Evolutionary conservation across 2,113 vertebrate species (phyloP), one percentile per base, ranked within the genome.

Genomic region (Cacatua alba): DNA sequence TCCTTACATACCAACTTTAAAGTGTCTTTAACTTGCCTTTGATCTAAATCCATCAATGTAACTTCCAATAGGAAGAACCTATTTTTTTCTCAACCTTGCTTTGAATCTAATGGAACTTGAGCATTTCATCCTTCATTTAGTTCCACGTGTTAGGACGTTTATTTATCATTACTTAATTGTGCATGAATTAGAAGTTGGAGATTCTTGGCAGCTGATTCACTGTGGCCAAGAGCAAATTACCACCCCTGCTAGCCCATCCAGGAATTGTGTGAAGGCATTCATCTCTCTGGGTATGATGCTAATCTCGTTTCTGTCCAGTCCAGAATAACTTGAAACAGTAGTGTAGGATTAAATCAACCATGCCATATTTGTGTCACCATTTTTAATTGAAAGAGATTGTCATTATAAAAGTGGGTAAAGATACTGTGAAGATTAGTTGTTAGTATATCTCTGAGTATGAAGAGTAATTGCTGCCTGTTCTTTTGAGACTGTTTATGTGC

Each of bases 131-230:
- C 60, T 92, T 90, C 17, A 2, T 81, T 92, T 81, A 43, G n/a
- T 52, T 92, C 77, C 24, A 15, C 44, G n/a, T 74, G 31, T 94
- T 77, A 59, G 44, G 41, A 75, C n/a, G 10, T 72, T 89, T 88
- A 82, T 93, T 91, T 91, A 35, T 78, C 10, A 2, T 82, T n/a
- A 82, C 60, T 90, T 95, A 68, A 87, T 70, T 92, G 63, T 77
- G 70, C 51, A 25, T 88, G 60, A 88, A 86, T 74, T 51, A 51
- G 37, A 78, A 80, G 35, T 70, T 26, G 19, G 55, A 65, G 26
- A 39, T 68, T 87, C 59, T 90, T 93, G 92, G 79, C 79, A 80
- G 53, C 59, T 69, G 49, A 49, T 80, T 87, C 49, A 26, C 67
- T 63, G 17, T 91, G 95, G 46, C 75, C 41, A 59, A 39, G 39